A percentile compares a stretch with the other conserved stretches of the same genome.
Conservation (phyloP, 2,888 invertebrate genomes). For the Sphaeridia pumilis region DNA sequence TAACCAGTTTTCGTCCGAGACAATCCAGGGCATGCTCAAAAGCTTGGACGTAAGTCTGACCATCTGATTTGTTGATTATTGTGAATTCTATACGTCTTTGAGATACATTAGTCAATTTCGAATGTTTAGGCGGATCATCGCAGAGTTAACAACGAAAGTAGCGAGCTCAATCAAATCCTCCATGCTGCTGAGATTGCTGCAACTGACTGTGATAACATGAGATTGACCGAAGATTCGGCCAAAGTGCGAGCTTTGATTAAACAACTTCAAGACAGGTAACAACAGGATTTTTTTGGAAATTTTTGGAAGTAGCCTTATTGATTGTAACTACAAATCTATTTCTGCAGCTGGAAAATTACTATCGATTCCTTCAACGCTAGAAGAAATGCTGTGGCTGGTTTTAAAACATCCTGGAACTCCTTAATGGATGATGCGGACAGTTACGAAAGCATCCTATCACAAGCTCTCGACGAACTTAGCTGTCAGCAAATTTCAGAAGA, state of each 20-base stretch:
- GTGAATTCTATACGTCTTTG: neutral
- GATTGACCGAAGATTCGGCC: slow-evolving; percentile 26
- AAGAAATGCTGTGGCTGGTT: slow-evolving; percentile 21
- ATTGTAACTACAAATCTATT: neutral
- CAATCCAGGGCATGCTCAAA: slow-evolving; percentile 55
- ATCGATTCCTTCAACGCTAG: slow-evolving; percentile 22
- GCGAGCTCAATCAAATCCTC: slow-evolving; percentile 62
- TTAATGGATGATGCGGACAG: slow-evolving; percentile 29
- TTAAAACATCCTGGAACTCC: slow-evolving; percentile 16
- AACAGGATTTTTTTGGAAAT: neutral
- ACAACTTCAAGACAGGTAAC: slow-evolving; percentile 28
- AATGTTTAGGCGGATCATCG: slow-evolving; percentile 49
- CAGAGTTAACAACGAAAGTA: slow-evolving; percentile 62
- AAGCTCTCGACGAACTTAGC: slow-evolving; percentile 22
- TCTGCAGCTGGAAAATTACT: slow-evolving; percentile 28
- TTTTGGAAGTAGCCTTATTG: neutral
- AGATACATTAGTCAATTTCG: neutral
- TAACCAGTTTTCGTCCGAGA: slow-evolving; percentile 52
- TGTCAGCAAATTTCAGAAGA: neutral
- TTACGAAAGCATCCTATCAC: slow-evolving; percentile 23
- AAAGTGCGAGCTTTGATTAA: slow-evolving; percentile 23
- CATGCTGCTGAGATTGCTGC: slow-evolving; percentile 57
- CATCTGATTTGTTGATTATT: neutral
- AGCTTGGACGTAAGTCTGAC: slow-evolving; percentile 49
- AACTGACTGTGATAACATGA: slow-evolving; percentile 32